Evolutionary conservation across 2,888 invertebrate genomes (phyloP).

Genomic region (Arctia plantaginis): DNA sequence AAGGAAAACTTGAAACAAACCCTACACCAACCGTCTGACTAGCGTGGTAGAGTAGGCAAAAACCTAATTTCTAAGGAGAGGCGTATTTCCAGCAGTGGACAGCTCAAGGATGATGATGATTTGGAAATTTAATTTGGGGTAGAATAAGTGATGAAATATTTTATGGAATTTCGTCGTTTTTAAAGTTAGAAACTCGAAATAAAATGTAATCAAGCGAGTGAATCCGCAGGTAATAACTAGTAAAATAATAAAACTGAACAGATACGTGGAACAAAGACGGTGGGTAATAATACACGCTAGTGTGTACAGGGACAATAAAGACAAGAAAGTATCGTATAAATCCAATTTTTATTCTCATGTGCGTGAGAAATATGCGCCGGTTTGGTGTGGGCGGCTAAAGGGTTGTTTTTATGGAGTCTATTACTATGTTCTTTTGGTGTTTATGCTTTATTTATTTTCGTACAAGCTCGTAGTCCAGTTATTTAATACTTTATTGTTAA

Average conservation of each 20-base stretch:
- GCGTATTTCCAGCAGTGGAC: no score
- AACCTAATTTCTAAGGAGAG: no score
- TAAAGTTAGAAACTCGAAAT: background rate
- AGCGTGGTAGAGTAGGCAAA: no score
- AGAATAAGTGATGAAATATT: no score
- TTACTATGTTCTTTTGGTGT: slow-evolving; percentile 5
- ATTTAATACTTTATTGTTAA: background rate
- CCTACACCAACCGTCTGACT: no score
- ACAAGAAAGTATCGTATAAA: slow-evolving; percentile 46
- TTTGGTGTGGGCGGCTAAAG: slow-evolving; percentile 31
- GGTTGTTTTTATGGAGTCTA: slow-evolving; percentile 14
- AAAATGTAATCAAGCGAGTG: background rate
- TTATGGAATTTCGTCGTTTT: background rate
- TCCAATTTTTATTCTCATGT: slow-evolving; percentile 44
- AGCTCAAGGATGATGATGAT: no score
- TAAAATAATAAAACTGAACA: slow-evolving; percentile 11
- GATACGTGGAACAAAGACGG: background rate
- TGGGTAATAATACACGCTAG: slow-evolving; percentile 21
- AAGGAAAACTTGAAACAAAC: no score
- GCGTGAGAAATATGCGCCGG: slow-evolving; percentile 39
- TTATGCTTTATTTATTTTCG: background rate
- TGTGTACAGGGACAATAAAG: slow-evolving; percentile 43
- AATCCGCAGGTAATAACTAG: background rate
- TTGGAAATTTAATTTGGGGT: no score
- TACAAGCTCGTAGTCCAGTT: background rate